Conservation (phyloP, 2,797 vertebrate genomes). For the Leuciscus waleckii region DNA sequence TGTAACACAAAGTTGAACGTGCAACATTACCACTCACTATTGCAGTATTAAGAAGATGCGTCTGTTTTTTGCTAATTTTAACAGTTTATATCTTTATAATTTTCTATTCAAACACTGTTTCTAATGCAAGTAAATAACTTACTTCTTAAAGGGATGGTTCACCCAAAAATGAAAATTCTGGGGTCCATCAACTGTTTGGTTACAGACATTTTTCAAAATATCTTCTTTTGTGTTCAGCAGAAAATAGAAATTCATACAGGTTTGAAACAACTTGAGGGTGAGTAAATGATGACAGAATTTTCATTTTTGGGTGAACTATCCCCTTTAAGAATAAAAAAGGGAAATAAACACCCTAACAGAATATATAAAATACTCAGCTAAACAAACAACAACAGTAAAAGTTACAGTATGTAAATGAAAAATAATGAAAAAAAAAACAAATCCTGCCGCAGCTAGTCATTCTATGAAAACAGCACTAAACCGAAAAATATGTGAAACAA, state of each 20-base stretch:
- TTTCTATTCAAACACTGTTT: conserved; percentile 1
- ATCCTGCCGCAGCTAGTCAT: background rate
- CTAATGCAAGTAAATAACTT: conserved; percentile 30
- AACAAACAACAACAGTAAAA: conserved; percentile 7
- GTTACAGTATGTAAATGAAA: background rate
- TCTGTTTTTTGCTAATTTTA: background rate
- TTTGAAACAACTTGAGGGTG: too few species aligned
- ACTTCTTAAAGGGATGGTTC: background rate
- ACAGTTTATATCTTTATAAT: conserved; percentile 19
- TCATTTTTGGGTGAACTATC: too few species aligned
- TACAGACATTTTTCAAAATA: too few species aligned
- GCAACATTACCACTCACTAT: conserved; percentile 4
- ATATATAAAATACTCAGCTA: background rate
- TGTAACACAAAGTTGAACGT: conserved; percentile 8
- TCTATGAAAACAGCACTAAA: conserved; percentile 4
- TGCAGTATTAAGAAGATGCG: background rate
- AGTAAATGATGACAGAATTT: too few species aligned
- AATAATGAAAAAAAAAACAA: background rate
- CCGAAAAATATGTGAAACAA: background rate
- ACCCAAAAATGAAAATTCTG: too few species aligned
- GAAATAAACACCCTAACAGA: conserved; percentile 21
- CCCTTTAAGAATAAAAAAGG: background rate
- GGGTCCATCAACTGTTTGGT: too few species aligned
- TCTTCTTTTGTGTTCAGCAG: too few species aligned
- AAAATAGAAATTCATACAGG: too few species aligned